Conservation (phyloP, 2,888 invertebrate genomes). For the Lissonota sp. region DNA sequence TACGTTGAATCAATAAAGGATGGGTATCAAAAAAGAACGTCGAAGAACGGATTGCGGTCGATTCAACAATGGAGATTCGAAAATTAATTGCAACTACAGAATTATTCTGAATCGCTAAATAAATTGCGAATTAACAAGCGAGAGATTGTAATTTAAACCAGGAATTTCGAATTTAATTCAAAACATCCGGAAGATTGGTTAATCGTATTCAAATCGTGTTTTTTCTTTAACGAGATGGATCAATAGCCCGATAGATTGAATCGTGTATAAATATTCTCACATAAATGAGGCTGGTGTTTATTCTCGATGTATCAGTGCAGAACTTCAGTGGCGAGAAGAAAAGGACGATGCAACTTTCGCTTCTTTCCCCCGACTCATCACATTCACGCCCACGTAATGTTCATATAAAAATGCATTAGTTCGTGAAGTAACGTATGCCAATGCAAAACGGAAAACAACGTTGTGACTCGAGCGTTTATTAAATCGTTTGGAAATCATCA, state of each 20-base stretch:
- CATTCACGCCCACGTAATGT: slow-evolving; percentile 32
- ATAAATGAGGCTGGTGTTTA: too few relatives aligned
- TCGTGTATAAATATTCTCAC: slow-evolving; percentile 5
- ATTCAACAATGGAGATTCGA: neutral
- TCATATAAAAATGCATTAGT: slow-evolving; percentile 41
- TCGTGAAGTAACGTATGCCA: slow-evolving; percentile 11
- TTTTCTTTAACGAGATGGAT: neutral
- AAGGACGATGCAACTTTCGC: slow-evolving; percentile 43
- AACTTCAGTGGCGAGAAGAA: neutral
- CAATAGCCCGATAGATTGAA: slow-evolving; percentile 17
- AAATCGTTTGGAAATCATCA: slow-evolving; percentile 42
- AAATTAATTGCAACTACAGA: neutral
- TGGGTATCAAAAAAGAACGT: slow-evolving; percentile 14
- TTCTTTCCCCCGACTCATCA: slow-evolving; percentile 21
- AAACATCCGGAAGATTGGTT: slow-evolving; percentile 12
- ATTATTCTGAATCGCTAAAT: neutral
- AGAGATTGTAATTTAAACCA: neutral
- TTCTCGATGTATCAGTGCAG: too few relatives aligned
- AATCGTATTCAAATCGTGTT: slow-evolving; percentile 2
- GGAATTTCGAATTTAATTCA: slow-evolving; percentile 30
- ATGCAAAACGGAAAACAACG: neutral
- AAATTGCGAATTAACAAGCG: too few relatives aligned
- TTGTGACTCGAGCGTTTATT: slow-evolving; percentile 20
- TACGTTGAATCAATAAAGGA: slow-evolving; percentile 26
- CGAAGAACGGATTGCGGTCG: slow-evolving; percentile 14